phyloP scores from a whole-genome alignment of 2,888 invertebrate genomes.

The Catocala sponsa region DNA sequence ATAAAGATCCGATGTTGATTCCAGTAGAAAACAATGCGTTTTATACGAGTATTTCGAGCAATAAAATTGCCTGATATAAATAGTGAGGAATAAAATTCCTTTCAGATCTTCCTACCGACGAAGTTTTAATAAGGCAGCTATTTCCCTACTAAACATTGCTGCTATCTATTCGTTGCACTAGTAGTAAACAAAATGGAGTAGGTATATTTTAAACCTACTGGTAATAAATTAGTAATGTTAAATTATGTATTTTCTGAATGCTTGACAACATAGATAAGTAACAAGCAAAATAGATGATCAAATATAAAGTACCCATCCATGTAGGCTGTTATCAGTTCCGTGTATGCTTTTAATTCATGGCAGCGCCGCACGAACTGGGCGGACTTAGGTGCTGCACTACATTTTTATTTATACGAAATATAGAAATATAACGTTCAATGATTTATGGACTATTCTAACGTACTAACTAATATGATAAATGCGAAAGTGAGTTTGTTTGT shows the following conservation, averaged over 20 bases:
- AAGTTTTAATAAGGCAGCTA: slow-evolving; percentile 7
- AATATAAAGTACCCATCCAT: slow-evolving; percentile 16
- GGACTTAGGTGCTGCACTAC: slow-evolving; percentile 3
- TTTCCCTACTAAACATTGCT: slow-evolving; percentile 1
- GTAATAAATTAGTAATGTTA: too few relatives aligned
- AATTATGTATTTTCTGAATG: too few relatives aligned
- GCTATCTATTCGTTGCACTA: neutral
- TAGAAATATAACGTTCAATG: neutral
- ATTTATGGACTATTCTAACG: neutral
- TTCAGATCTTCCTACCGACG: neutral
- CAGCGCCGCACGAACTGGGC: slow-evolving; percentile 60
- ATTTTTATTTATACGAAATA: slow-evolving; percentile 8
- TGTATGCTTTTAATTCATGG: slow-evolving; percentile 60
- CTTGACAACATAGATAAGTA: neutral
- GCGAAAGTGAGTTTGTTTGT: too few relatives aligned
- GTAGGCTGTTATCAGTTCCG: slow-evolving; percentile 25
- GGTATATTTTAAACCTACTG: too few relatives aligned
- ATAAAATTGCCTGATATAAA: slow-evolving; percentile 20
- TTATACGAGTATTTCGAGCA: slow-evolving; percentile 10
- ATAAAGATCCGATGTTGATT: slow-evolving; percentile 17
- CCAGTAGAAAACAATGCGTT: slow-evolving; percentile 12
- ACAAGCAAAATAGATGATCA: neutral
- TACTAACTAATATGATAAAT: too few relatives aligned
- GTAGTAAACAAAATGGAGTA: neutral
- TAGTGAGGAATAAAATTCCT: slow-evolving; percentile 11